Percentiles rank a stretch among this genome's conserved stretches.
Conservation (phyloP, 2,797 vertebrate genomes). For the Eremophila alpestris region DNA sequence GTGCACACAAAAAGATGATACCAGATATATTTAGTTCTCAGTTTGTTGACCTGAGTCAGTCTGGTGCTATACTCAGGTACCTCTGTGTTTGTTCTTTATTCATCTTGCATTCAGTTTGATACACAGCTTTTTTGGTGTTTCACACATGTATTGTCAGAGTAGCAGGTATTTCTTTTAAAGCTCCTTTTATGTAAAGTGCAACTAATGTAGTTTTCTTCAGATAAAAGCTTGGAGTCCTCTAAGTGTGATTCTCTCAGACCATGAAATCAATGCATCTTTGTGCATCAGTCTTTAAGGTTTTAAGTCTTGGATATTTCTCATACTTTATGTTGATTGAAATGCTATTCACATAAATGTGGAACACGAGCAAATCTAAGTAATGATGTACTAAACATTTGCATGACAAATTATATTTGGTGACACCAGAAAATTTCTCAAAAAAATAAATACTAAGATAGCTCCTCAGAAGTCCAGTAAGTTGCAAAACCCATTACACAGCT, state of each 20-base stretch:
- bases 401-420: not conserved
- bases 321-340: not conserved
- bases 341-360: not conserved
- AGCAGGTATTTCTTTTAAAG: not conserved
- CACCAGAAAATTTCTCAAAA: not conserved
- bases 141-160: not conserved
- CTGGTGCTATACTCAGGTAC: not conserved
- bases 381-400: not conserved
- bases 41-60: not conserved
- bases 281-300: not conserved
- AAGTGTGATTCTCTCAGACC: not conserved
- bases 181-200: not conserved
- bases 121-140: not conserved
- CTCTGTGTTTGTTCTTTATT: rapidly evolving
- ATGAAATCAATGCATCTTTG: not conserved
- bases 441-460: not conserved
- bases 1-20: not conserved
- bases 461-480: not conserved
- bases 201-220: not conserved
- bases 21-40: not conserved
- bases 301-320: not conserved
- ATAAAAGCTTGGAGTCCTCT: not conserved
- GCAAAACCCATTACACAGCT: not conserved
- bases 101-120: not conserved
- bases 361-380: not conserved